Percentiles rank a stretch among this genome's conserved stretches.
Evolutionary conservation across 2,888 invertebrate species (phyloP).

Genomic region (Polydrusus tereticollis): DNA sequence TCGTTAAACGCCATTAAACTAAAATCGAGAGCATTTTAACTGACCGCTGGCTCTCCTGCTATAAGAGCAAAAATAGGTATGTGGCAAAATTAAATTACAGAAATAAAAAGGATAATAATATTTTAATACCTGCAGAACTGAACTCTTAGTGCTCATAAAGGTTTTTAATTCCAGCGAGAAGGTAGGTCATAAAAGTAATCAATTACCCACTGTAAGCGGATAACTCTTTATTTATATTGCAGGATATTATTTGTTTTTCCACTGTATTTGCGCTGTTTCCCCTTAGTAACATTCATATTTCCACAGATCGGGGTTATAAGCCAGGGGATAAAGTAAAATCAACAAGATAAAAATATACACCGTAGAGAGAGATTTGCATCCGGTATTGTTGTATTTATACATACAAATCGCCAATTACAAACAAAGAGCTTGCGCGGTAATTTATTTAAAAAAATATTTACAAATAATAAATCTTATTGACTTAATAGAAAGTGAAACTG

Average conservation of each 20-base stretch:
- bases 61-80: no score
- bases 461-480: no score
- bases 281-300: constrained; percentile 1
- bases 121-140: no score
- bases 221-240: constrained; percentile 1
- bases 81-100: no score
- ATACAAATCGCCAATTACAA: not conserved
- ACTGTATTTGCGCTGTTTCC: not conserved
- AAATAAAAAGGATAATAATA: no score
- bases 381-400: not conserved
- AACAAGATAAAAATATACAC: constrained; percentile 1
- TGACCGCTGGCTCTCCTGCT: no score
- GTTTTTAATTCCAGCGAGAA: not conserved
- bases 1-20: no score
- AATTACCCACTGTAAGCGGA: not conserved
- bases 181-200: not conserved
- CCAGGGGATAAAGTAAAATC: not conserved
- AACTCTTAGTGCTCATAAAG: not conserved
- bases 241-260: constrained; percentile 3
- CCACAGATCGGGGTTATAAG: not conserved
- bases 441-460: no score
- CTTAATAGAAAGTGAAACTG: no score
- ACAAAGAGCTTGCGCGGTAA: no score
- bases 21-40: no score
- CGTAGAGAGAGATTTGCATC: not conserved